Percentiles rank a stretch among this genome's conserved stretches.
Evolutionary conservation across 2,797 vertebrate species (phyloP).

Genomic region (Poeciliopsis presidionis): DNA sequence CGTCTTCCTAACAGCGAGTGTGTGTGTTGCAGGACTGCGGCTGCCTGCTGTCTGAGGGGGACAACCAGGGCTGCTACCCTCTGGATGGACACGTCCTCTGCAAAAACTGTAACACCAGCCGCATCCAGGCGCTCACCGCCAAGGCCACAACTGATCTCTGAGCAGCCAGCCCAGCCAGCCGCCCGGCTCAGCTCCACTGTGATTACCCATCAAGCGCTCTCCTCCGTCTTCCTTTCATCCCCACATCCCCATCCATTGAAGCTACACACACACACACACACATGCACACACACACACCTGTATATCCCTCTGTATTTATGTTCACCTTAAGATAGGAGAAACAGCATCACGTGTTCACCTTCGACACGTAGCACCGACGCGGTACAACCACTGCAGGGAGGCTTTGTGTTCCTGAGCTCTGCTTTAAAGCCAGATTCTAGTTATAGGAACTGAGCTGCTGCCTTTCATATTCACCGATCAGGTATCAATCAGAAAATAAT

Average conservation of each 20-base stretch:
- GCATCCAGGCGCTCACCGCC: slow-evolving; percentile 95
- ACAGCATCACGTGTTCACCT: slow-evolving; percentile 39
- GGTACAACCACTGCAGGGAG: slow-evolving; percentile 47
- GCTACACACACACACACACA: slow-evolving; percentile 4
- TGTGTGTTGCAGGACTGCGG: slow-evolving; percentile 89
- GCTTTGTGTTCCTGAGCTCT: slow-evolving; percentile 17
- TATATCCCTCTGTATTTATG: slow-evolving; percentile 23
- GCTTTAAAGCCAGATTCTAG: not conserved
- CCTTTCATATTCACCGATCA: not conserved
- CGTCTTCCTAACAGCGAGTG: not conserved
- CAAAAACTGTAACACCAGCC: slow-evolving; percentile 94
- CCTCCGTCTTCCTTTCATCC: slow-evolving; percentile 2
- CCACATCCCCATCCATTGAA: slow-evolving; percentile 37
- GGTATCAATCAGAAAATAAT: not conserved
- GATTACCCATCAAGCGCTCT: slow-evolving; percentile 35
- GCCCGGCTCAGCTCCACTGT: slow-evolving; percentile 56
- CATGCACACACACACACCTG: not conserved
- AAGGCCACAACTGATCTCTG: slow-evolving; percentile 99
- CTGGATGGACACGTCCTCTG: slow-evolving; percentile 97
- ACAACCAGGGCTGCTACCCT: slow-evolving; percentile 98
- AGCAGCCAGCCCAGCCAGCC: slow-evolving; percentile 56
- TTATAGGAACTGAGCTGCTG: not conserved
- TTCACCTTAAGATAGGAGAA: slow-evolving; percentile 32
- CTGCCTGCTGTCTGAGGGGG: slow-evolving; percentile 95
- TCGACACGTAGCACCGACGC: slow-evolving; percentile 31